phyloP scores from a whole-genome alignment of 37 sponge, comb jelly and placozoan species.

The Halichondria panicea region DNA sequence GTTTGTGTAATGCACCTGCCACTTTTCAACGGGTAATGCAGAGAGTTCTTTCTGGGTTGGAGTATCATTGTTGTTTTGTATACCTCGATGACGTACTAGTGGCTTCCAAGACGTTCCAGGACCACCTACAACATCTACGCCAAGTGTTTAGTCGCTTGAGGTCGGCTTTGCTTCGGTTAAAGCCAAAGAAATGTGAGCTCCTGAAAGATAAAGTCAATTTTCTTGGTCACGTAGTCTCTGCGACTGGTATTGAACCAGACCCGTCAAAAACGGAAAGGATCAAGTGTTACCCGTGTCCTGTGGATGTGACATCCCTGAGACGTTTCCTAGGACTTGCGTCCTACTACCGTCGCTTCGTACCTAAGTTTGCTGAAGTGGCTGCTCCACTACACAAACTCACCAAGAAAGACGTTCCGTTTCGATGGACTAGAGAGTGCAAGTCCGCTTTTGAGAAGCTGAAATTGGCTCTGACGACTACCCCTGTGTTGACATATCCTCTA shows the following conservation, averaged over 20 bases:
- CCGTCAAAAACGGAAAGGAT: slow-evolving; percentile 33
- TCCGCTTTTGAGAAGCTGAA: slow-evolving; percentile 16
- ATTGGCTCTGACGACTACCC: neutral
- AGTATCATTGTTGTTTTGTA: slow-evolving; percentile 6
- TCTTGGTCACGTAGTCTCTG: slow-evolving; percentile 37
- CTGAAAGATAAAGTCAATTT: slow-evolving; percentile 19
- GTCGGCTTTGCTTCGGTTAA: slow-evolving; percentile 16
- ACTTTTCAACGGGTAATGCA: slow-evolving; percentile 17
- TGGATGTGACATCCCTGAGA: slow-evolving; percentile 20
- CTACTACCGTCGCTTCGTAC: slow-evolving; percentile 46
- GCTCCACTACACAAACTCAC: neutral
- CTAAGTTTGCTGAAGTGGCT: slow-evolving; percentile 20
- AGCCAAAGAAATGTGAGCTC: too few relatives aligned
- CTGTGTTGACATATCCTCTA: slow-evolving; percentile 33
- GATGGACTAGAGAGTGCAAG: slow-evolving; percentile 18
- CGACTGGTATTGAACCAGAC: slow-evolving; percentile 37
- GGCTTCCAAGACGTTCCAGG: slow-evolving; percentile 20
- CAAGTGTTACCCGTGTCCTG: slow-evolving; percentile 18
- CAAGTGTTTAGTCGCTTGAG: slow-evolving; percentile 31
- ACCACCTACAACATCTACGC: slow-evolving; percentile 22
- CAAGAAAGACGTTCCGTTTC: slow-evolving; percentile 10
- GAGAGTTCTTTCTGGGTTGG: slow-evolving; percentile 1
- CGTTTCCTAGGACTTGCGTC: slow-evolving; percentile 41
- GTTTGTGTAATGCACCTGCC: slow-evolving; percentile 63
- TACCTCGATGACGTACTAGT: slow-evolving; percentile 14